phyloP scores from a whole-genome alignment of 2,797 vertebrate species.

The Artibeus jamaicensis region DNA sequence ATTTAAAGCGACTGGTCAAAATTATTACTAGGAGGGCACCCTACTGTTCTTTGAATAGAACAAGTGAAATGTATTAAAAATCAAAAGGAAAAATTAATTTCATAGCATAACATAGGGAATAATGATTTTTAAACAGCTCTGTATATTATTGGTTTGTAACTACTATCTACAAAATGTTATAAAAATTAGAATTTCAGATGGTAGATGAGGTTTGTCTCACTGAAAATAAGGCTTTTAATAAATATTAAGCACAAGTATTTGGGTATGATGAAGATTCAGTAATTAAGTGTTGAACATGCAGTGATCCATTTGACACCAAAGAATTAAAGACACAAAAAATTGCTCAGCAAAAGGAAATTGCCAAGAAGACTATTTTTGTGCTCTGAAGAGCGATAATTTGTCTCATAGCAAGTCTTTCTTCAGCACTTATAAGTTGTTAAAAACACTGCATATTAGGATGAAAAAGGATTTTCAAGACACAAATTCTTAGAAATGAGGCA shows the following conservation, averaged over 20 bases:
- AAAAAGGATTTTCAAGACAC: conserved; percentile 15
- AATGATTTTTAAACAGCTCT: conserved; percentile 67
- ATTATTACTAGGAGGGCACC: conserved; percentile 78
- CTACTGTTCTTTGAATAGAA: conserved; percentile 79
- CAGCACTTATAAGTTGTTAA: conserved; percentile 27
- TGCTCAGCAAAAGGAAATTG: conserved; percentile 48
- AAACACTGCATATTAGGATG: conserved; percentile 23
- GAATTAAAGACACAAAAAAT: conserved; percentile 66
- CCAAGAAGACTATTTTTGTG: conserved; percentile 34
- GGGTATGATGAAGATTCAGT: conserved; percentile 62
- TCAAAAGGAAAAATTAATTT: conserved; percentile 82
- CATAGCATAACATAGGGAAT: conserved; percentile 55
- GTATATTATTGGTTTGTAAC: conserved; percentile 78
- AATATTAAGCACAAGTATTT: conserved; percentile 72
- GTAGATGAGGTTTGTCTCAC: conserved; percentile 74
- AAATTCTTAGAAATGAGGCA: background rate
- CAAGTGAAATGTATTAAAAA: conserved; percentile 85
- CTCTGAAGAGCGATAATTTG: conserved; percentile 15
- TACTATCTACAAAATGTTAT: conserved; percentile 82
- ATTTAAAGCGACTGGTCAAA: conserved; percentile 82
- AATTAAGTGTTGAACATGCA: conserved; percentile 68
- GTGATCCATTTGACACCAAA: conserved; percentile 65
- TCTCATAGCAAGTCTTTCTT: conserved; percentile 36
- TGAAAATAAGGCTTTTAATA: conserved; percentile 76
- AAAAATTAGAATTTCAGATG: conserved; percentile 81